Evolutionary conservation across 1,140 invertebrate species (phyloP).

Genomic region (Lerema accius): DNA sequence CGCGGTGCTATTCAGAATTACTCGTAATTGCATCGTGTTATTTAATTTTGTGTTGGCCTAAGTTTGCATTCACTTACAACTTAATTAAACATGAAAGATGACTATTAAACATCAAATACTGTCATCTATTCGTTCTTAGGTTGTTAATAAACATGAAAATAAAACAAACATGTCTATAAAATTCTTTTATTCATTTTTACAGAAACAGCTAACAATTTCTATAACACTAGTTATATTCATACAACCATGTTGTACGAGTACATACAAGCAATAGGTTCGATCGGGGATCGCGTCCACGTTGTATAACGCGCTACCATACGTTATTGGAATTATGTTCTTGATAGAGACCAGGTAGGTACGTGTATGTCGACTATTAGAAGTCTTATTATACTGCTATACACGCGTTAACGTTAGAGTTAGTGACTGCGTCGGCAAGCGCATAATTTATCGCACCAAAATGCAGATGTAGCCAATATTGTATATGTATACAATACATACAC

Average conservation of each 20-base stretch:
- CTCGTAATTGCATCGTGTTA: conserved; percentile 29
- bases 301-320: conserved; percentile 28
- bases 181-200: conserved; percentile 60
- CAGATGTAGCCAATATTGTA: no score
- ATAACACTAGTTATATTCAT: conserved; percentile 37
- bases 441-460: no score
- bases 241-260: conserved; percentile 14
- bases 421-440: no score
- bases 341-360: conserved; percentile 22
- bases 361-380: conserved; percentile 16
- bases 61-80: conserved; percentile 1
- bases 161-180: conserved; percentile 5
- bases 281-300: conserved; percentile 24
- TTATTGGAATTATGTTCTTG: conserved; percentile 33
- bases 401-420: no score
- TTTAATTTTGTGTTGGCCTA: conserved; percentile 20
- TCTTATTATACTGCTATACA: no score
- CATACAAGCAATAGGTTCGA: conserved; percentile 11
- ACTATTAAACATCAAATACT: background rate
- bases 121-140: no score
- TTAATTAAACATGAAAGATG: conserved; percentile 1
- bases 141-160: conserved; percentile 7
- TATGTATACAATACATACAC: no score
- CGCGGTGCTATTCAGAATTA: conserved; percentile 28
- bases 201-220: conserved; percentile 61